phyloP scores from a whole-genome alignment of 2,888 invertebrate species.

The Anaspis maculata region DNA sequence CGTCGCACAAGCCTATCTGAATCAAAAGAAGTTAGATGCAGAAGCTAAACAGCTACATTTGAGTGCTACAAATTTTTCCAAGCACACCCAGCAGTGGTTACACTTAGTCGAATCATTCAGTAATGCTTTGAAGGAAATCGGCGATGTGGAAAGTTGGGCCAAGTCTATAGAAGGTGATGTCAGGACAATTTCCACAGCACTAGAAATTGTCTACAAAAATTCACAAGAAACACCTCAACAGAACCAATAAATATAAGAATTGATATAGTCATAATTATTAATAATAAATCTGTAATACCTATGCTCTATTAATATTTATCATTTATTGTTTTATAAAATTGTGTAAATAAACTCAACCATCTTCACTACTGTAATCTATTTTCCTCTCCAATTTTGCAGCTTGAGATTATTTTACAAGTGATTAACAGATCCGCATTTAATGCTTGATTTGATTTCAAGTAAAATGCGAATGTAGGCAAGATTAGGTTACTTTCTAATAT shows the following conservation, averaged over 20 bases:
- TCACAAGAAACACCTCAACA: constrained; percentile 40
- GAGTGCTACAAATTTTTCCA: constrained; percentile 89
- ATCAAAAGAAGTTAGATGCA: constrained; percentile 94
- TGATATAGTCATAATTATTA: no score
- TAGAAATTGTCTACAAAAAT: constrained; percentile 89
- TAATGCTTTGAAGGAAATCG: constrained; percentile 87
- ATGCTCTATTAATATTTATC: no score
- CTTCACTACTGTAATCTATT: no score
- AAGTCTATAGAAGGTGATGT: constrained; percentile 94
- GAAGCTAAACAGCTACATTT: constrained; percentile 94
- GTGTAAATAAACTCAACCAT: no score
- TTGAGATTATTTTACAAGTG: no score
- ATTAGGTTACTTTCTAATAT: neutral
- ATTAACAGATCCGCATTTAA: no score
- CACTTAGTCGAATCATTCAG: constrained; percentile 82
- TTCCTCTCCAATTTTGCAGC: no score
- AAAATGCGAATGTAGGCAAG: neutral
- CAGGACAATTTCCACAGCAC: constrained; percentile 81
- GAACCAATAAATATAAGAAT: constrained; percentile 4
- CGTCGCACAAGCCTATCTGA: constrained; percentile 95
- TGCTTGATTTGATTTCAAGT: neutral
- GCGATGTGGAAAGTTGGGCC: constrained; percentile 99
- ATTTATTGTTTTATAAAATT: no score
- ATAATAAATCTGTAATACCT: no score
- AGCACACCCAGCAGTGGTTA: constrained; percentile 97